phyloP scores from a whole-genome alignment of 2,888 invertebrate genomes.

The Philonicus albiceps region DNA sequence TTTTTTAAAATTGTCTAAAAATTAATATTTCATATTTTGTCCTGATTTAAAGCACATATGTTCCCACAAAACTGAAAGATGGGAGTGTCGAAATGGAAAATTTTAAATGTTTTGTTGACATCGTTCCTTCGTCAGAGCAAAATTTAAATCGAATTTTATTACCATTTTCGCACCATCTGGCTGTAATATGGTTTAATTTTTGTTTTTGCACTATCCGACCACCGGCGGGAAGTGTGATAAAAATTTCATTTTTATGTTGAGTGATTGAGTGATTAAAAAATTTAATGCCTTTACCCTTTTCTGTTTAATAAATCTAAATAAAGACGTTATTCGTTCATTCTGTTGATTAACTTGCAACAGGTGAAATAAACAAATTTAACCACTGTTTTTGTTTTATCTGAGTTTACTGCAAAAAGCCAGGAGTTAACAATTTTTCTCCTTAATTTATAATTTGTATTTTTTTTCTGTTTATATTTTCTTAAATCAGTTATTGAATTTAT shows the following conservation, averaged over 20 bases:
- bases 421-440: background rate
- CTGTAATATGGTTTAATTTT: background rate
- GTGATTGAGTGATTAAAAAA: no score
- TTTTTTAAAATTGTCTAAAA: no score
- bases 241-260: background rate
- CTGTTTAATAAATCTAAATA: no score
- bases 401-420: no score
- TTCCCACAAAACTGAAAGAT: background rate
- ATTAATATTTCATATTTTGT: background rate
- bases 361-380: no score
- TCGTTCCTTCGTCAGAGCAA: background rate
- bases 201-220: background rate
- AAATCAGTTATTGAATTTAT: conserved; percentile 19
- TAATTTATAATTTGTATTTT: background rate
- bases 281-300: no score
- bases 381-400: no score
- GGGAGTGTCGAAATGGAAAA: background rate
- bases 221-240: background rate
- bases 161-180: background rate
- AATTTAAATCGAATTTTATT: background rate
- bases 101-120: background rate
- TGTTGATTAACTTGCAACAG: background rate
- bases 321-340: no score
- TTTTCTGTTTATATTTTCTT: no score
- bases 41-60: background rate